These are phyloP conservation scores for Agrochola macilenta DNA, from an alignment of 2,888 invertebrate genomes.

Conservation along the genomic window DNA sequence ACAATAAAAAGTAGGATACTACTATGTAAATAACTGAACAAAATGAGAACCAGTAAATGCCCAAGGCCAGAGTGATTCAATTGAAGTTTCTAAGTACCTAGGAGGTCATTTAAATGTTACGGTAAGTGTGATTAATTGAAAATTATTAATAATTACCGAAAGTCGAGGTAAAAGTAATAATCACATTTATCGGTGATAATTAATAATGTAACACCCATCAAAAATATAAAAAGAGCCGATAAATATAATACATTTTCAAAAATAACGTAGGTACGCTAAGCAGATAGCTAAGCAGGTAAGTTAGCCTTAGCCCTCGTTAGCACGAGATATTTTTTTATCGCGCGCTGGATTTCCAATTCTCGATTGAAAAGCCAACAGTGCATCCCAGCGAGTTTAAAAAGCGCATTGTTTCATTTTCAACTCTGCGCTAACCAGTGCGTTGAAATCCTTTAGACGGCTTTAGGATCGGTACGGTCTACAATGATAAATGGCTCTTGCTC, in stretches of 20 bases:
- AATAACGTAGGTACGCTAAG: no score
- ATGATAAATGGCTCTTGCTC: no score
- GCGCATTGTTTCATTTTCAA: not conserved
- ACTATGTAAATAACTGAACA: not conserved
- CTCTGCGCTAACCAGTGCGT: not conserved
- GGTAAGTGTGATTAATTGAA: no score
- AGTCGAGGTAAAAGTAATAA: no score
- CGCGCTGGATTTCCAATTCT: no score
- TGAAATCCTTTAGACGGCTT: not conserved
- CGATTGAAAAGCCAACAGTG: not conserved
- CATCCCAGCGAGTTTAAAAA: not conserved
- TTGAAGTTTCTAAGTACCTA: not conserved
- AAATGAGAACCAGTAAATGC: not conserved
- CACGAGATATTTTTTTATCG: not conserved
- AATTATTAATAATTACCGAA: no score
- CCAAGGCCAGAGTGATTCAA: not conserved
- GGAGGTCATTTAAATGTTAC: no score
- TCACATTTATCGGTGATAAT: no score
- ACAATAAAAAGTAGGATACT: not conserved
- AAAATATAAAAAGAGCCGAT: no score
- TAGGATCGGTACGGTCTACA: no score
- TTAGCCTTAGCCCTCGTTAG: not conserved
- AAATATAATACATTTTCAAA: no score
- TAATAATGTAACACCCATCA: no score
- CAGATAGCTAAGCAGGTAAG: not conserved